Evolutionary conservation across 2,113 vertebrate genomes (phyloP).

Genomic region (Numida meleagris): DNA sequence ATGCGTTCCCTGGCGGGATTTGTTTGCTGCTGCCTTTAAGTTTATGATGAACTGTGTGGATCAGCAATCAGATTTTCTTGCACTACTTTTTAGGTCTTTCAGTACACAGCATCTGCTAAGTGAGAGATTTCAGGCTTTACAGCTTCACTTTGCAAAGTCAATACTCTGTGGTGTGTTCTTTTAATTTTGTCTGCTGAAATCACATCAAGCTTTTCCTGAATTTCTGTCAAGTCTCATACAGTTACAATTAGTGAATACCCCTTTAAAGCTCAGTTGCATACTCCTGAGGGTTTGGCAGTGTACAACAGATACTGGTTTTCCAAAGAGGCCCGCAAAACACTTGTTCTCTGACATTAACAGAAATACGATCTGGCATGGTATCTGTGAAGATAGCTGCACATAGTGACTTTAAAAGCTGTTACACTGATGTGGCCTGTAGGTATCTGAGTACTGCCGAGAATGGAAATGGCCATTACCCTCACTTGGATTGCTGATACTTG

Average conservation of each 20-base stretch:
- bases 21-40: background rate
- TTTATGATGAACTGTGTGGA: background rate
- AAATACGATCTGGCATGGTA: background rate
- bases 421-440: background rate
- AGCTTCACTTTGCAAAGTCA: background rate
- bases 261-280: background rate
- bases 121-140: background rate
- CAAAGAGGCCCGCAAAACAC: background rate
- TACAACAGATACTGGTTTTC: background rate
- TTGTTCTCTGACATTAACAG: background rate
- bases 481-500: background rate
- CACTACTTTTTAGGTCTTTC: background rate
- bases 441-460: background rate
- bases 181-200: background rate
- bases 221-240: background rate
- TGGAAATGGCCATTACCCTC: background rate
- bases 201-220: fast-evolving
- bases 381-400: background rate
- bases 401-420: background rate
- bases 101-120: background rate
- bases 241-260: background rate
- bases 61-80: background rate
- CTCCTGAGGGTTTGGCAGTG: background rate
- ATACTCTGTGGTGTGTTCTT: background rate
- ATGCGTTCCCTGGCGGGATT: background rate